Conservation (phyloP, 1,140 invertebrate species). For the Neotoxoptera formosana region DNA sequence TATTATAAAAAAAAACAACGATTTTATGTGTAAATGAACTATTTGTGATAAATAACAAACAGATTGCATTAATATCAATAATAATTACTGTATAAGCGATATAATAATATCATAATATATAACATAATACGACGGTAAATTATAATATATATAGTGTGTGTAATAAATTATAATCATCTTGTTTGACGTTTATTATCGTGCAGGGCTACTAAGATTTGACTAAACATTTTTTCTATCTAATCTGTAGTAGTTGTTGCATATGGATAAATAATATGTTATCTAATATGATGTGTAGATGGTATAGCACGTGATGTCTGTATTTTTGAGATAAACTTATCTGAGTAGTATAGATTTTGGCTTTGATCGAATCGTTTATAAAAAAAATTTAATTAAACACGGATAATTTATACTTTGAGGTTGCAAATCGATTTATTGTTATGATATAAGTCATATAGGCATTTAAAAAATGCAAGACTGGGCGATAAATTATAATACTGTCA, state of each 20-base stretch:
- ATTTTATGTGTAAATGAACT: neutral
- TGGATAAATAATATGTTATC: too few species aligned
- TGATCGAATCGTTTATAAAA: neutral
- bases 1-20: neutral
- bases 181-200: neutral
- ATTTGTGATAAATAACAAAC: conserved; percentile 3
- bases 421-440: too few species aligned
- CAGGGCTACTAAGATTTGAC: neutral
- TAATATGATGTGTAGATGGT: neutral
- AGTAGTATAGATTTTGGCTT: neutral
- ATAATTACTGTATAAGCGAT: neutral
- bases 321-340: too few species aligned
- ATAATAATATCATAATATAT: too few species aligned
- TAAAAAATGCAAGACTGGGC: too few species aligned
- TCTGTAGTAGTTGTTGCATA: neutral
- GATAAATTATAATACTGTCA: neutral
- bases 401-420: neutral
- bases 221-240: neutral
- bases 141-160: neutral
- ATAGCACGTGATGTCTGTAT: neutral
- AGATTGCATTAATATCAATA: neutral
- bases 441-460: too few species aligned
- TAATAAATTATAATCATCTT: neutral
- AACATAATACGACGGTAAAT: too few species aligned
- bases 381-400: neutral